phyloP scores from a whole-genome alignment of 2,797 vertebrate genomes.

The Oreochromis mossambicus region DNA sequence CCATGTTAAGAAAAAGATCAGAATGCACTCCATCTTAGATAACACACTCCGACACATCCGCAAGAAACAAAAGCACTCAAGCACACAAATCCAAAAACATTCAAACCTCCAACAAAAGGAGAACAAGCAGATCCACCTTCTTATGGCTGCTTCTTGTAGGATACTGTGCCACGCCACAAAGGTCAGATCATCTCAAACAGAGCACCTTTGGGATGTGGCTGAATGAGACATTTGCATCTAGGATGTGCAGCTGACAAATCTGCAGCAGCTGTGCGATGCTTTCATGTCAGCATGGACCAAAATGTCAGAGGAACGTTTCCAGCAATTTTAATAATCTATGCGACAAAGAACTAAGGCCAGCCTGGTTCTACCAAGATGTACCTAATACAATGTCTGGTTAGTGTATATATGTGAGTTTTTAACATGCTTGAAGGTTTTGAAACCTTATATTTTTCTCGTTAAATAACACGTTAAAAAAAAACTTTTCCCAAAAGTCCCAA shows the following conservation, averaged over 20 bases:
- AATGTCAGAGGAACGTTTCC: not conserved
- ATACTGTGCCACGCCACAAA: not conserved
- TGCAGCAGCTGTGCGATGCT: not conserved
- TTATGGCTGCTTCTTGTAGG: not conserved
- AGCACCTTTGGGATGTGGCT: not conserved
- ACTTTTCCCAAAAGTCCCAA: not conserved
- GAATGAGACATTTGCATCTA: not conserved
- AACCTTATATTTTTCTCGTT: not conserved
- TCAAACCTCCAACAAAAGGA: not conserved
- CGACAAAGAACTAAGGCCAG: not conserved
- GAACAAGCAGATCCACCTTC: not conserved
- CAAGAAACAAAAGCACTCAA: not conserved
- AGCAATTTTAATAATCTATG: not conserved
- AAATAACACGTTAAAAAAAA: not conserved
- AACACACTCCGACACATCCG: not conserved
- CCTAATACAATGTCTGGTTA: not conserved
- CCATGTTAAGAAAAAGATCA: not conserved
- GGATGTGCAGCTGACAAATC: not conserved
- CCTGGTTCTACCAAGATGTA: not conserved
- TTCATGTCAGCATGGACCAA: not conserved
- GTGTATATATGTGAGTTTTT: not conserved
- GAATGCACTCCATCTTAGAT: not conserved
- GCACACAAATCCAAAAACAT: not conserved
- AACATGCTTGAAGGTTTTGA: not conserved
- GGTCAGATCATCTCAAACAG: not conserved